Conservation (phyloP, 2,113 vertebrate species). For the Misgurnus mizolepis region DNA sequence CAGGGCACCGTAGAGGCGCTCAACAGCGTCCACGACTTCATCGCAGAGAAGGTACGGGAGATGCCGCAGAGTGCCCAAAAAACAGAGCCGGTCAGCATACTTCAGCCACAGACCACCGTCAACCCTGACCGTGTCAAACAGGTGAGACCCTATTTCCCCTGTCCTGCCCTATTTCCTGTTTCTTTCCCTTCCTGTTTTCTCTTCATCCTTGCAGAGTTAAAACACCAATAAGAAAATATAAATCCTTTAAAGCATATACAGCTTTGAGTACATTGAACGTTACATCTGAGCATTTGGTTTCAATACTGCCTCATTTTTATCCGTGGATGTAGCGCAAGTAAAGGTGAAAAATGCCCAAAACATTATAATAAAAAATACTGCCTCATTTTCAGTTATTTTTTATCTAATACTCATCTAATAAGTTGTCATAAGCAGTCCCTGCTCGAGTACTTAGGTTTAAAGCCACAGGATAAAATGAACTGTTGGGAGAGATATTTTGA, state of each 20-base stretch:
- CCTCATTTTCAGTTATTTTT: background rate
- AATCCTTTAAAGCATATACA: too few relatives aligned
- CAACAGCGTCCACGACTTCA: conserved; percentile 90
- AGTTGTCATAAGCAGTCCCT: background rate
- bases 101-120: conserved; percentile 92
- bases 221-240: background rate
- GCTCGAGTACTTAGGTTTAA: background rate
- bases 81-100: conserved; percentile 86
- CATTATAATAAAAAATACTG: too few relatives aligned
- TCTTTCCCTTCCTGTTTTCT: conserved; percentile 29
- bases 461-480: background rate
- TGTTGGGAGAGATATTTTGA: conserved; percentile 18
- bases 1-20: conserved; percentile 91
- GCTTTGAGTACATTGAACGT: too few relatives aligned
- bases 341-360: too few relatives aligned
- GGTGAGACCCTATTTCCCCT: conserved; percentile 66
- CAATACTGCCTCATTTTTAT: background rate
- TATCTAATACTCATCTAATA: background rate
- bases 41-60: conserved; percentile 91
- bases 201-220: background rate
- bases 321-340: too few relatives aligned
- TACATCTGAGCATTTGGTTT: background rate
- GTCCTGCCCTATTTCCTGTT: background rate
- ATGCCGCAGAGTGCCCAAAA: conserved; percentile 91
- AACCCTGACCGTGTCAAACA: conserved; percentile 94